Percentiles rank a stretch among this genome's conserved stretches.
phyloP scores from a whole-genome alignment of 2,797 vertebrate genomes.

The Sphaeramia orbicularis region DNA sequence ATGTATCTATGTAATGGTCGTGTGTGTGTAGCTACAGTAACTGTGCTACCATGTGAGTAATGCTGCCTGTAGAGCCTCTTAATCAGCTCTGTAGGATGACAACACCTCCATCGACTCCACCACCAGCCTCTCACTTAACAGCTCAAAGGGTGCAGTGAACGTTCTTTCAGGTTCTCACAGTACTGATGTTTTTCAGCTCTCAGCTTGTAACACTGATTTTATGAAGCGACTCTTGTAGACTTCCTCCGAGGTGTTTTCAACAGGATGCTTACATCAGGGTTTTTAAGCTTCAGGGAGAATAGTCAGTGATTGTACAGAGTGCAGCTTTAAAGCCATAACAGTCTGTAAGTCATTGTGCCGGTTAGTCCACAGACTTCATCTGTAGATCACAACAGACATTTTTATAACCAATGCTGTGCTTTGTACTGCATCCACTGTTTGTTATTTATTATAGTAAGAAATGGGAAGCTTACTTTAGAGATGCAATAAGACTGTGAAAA shows the following conservation, averaged over 20 bases:
- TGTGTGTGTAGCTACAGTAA: too few relatives aligned
- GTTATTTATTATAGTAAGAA: too few relatives aligned
- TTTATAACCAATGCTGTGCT: too few relatives aligned
- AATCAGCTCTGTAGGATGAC: constrained; percentile 27
- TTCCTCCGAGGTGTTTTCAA: constrained; percentile 8
- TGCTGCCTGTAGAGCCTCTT: constrained; percentile 22
- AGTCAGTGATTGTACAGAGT: constrained; percentile 14
- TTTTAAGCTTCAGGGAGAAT: constrained; percentile 8
- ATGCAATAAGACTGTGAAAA: too few relatives aligned
- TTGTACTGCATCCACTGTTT: too few relatives aligned
- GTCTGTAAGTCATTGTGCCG: background rate
- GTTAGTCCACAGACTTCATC: constrained; percentile 3
- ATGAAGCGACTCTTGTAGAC: constrained; percentile 20
- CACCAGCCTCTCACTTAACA: constrained; percentile 24
- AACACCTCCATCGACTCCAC: constrained; percentile 22
- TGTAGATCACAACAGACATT: too few relatives aligned
- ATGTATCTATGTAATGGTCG: background rate
- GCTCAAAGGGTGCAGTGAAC: constrained; percentile 40
- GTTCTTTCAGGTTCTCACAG: constrained; percentile 22
- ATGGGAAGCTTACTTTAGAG: too few relatives aligned
- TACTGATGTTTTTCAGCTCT: constrained; percentile 31
- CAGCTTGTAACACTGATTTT: constrained; percentile 35
- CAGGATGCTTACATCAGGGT: constrained; percentile 40
- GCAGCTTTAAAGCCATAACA: constrained; percentile 1
- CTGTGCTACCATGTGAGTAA: constrained; percentile 10